phyloP scores from a whole-genome alignment of 2,797 vertebrate genomes.

The Characodon lateralis region DNA sequence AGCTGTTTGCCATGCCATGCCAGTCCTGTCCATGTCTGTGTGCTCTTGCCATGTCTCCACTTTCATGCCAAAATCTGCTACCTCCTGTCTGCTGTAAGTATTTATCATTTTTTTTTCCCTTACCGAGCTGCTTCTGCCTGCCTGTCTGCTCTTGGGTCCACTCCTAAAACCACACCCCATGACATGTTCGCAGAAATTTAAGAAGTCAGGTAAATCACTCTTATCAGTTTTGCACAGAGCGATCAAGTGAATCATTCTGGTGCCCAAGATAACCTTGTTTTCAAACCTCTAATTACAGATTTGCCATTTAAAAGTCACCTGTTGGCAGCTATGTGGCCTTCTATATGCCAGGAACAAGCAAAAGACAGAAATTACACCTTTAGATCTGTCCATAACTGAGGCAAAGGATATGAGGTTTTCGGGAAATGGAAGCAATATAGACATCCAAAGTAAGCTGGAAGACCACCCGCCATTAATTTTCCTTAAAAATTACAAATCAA shows the following conservation, averaged over 20 bases:
- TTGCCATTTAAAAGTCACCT: conserved; percentile 60
- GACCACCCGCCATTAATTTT: neutral
- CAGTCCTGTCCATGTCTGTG: too few species aligned
- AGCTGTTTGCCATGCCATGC: too few species aligned
- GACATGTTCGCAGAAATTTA: neutral
- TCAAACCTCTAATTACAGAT: conserved; percentile 59
- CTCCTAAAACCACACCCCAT: too few species aligned
- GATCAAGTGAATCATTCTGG: conserved; percentile 38
- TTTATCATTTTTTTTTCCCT: too few species aligned
- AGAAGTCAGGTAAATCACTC: conserved; percentile 52
- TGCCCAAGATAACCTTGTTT: conserved; percentile 50
- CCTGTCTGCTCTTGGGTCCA: too few species aligned
- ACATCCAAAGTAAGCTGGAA: neutral
- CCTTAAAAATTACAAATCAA: neutral
- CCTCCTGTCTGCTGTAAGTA: too few species aligned
- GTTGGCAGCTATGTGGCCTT: conserved; percentile 46
- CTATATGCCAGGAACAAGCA: conserved; percentile 43
- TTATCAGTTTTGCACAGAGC: conserved; percentile 61
- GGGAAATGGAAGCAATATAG: conserved; percentile 28
- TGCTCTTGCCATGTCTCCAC: too few species aligned
- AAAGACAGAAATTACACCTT: conserved; percentile 26
- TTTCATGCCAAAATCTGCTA: too few species aligned
- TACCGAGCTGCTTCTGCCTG: too few species aligned
- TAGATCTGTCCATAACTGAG: conserved; percentile 22
- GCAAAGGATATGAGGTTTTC: conserved; percentile 17